Conservation (phyloP, 2,797 vertebrate species). For the Anabacerthia variegaticeps region DNA sequence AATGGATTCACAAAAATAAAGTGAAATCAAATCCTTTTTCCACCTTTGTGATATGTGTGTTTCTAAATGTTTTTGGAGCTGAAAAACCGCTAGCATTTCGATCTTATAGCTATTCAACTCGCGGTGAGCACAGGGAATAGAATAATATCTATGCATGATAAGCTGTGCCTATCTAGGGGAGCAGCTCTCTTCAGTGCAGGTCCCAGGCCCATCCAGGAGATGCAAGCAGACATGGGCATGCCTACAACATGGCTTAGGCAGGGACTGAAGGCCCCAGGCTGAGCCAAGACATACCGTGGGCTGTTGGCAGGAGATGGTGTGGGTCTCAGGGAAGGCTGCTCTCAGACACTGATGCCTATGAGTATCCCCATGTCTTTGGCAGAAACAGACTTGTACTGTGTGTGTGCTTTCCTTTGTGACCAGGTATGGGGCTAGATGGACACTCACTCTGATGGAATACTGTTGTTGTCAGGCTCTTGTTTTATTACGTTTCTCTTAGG, state of each 20-base stretch:
- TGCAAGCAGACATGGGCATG: neutral
- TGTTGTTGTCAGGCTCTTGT: neutral
- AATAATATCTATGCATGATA: neutral
- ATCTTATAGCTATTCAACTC: neutral
- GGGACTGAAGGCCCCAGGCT: neutral
- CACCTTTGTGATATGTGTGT: neutral
- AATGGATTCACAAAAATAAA: neutral
- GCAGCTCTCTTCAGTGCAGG: neutral
- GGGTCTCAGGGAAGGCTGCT: neutral
- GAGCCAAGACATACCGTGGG: no score
- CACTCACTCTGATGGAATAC: accelerated
- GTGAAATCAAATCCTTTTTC: neutral
- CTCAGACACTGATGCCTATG: neutral
- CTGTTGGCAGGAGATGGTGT: neutral
- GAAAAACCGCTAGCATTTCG: neutral
- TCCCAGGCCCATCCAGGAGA: neutral
- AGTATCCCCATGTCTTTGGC: no score
- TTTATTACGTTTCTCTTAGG: neutral
- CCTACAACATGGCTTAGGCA: neutral
- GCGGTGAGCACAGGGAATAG: neutral
- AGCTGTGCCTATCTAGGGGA: neutral
- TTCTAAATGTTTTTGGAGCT: neutral
- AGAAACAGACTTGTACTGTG: neutral
- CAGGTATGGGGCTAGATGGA: neutral
- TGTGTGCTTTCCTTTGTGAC: neutral